Conservation (phyloP, 1,140 invertebrate genomes). For the Heliconius congener region DNA sequence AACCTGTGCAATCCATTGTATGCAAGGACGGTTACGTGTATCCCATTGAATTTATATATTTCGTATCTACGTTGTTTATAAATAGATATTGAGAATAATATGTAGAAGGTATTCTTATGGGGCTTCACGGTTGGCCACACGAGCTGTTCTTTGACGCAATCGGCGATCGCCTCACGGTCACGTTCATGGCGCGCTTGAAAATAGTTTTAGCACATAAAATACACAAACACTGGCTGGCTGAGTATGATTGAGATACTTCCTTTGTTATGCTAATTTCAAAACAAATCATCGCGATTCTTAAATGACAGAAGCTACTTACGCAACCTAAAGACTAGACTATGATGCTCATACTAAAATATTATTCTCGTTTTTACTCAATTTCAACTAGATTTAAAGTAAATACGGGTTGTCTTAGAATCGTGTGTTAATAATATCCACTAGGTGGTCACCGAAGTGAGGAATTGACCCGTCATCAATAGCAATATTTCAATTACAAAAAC, state of each 20-base stretch:
- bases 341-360: background rate
- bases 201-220: conserved; percentile 39
- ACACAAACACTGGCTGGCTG: conserved; percentile 18
- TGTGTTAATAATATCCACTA: conserved; percentile 13
- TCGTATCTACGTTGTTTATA: conserved; percentile 28
- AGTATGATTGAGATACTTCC: conserved; percentile 19
- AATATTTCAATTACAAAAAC: conserved; percentile 42
- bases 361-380: background rate
- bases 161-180: conserved; percentile 59
- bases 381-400: background rate
- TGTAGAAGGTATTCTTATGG: conserved; percentile 42
- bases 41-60: conserved; percentile 21
- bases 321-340: background rate
- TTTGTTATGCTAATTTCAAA: conserved; percentile 32
- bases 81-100: conserved; percentile 43
- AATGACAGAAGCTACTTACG: background rate
- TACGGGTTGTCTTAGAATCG: background rate
- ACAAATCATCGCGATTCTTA: background rate
- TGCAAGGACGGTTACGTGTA: conserved; percentile 21
- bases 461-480: conserved; percentile 25
- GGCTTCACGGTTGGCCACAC: conserved; percentile 54
- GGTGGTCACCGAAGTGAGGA: background rate
- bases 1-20: conserved; percentile 26
- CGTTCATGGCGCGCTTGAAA: conserved; percentile 57
- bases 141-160: conserved; percentile 40